Evolutionary conservation across 2,888 invertebrate species (phyloP).

Genomic region (Erynnis tages): DNA sequence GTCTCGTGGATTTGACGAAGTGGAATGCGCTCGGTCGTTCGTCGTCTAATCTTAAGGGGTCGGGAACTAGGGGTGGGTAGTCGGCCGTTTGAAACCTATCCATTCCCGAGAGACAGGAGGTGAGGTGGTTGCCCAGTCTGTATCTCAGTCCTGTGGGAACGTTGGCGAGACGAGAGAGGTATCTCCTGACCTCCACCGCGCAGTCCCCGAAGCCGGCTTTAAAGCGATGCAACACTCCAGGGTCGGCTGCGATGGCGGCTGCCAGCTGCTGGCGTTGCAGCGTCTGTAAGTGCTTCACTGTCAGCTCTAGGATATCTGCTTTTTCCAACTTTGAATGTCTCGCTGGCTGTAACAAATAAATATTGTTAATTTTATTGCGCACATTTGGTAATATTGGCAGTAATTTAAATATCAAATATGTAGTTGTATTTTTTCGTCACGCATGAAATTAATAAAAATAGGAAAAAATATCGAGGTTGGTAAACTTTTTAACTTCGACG

Average conservation of each 20-base stretch:
- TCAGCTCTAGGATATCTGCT: slow-evolving; percentile 97
- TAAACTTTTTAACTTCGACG: too few relatives aligned
- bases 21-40: slow-evolving; percentile 73
- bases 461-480: too few relatives aligned
- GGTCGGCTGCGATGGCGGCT: slow-evolving; percentile 91
- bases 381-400: background rate
- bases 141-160: slow-evolving; percentile 81
- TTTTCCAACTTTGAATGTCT: slow-evolving; percentile 97
- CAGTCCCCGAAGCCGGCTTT: slow-evolving; percentile 94
- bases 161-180: slow-evolving; percentile 84
- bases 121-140: slow-evolving; percentile 84
- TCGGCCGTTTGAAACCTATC: slow-evolving; percentile 55
- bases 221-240: slow-evolving; percentile 91
- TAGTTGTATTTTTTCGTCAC: too few relatives aligned
- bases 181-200: slow-evolving; percentile 90
- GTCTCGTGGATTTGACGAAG: slow-evolving; percentile 63
- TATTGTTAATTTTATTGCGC: too few relatives aligned
- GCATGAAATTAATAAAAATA: too few relatives aligned
- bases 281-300: slow-evolving; percentile 95
- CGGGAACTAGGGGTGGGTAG: slow-evolving; percentile 82
- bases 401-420: background rate
- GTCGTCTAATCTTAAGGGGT: slow-evolving; percentile 66
- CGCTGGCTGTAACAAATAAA: slow-evolving; percentile 86
- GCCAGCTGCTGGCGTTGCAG: slow-evolving; percentile 93
- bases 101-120: slow-evolving; percentile 83